Percentiles rank a stretch among this genome's conserved stretches.
Conservation (phyloP, 2,113 vertebrate genomes). For the Paradisaea rubra region DNA sequence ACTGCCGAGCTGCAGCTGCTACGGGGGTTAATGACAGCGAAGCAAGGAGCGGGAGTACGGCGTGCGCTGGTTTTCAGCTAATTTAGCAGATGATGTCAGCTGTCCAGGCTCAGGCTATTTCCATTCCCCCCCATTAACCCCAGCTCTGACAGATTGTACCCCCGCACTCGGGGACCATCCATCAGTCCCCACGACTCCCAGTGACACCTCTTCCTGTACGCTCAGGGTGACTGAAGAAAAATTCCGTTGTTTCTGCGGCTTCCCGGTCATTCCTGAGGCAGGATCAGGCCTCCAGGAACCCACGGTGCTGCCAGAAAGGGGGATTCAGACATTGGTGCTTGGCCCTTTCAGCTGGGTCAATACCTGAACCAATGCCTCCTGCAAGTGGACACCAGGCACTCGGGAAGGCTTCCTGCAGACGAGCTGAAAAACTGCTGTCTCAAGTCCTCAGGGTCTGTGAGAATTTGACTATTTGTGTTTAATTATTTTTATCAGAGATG, state of each 20-base stretch:
- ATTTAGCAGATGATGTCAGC: conserved; percentile 1
- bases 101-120: neutral
- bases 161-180: neutral
- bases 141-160: neutral
- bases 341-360: rapidly evolving
- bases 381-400: too few species aligned
- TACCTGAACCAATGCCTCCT: rapidly evolving
- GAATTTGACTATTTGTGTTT: neutral
- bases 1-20: rapidly evolving
- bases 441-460: neutral
- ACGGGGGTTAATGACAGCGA: neutral
- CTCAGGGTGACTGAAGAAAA: neutral
- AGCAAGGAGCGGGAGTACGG: neutral
- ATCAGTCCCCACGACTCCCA: neutral
- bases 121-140: conserved; percentile 1
- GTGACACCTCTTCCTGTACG: neutral
- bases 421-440: neutral
- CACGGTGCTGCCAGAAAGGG: neutral
- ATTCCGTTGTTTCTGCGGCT: neutral
- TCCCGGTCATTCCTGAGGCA: rapidly evolving
- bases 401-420: neutral
- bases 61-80: neutral
- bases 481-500: neutral
- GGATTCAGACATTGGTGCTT: neutral
- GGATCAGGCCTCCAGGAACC: neutral